Conservation (phyloP, 2,888 invertebrate species). For the Macaria notata region DNA sequence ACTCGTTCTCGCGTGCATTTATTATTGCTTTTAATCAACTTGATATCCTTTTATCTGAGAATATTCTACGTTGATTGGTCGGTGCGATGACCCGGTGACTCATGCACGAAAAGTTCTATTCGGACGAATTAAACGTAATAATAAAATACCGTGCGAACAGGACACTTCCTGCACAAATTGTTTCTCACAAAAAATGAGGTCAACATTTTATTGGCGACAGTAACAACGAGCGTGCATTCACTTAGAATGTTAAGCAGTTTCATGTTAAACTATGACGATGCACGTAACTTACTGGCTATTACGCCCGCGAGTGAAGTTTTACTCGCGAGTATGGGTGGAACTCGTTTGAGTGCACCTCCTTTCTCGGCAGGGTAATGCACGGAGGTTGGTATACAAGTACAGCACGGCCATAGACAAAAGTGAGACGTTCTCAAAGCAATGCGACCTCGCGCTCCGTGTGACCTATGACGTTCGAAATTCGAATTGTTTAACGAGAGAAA, state of each 20-base stretch:
- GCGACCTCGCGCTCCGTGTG: constrained; percentile 62
- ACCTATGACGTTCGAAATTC: constrained; percentile 62
- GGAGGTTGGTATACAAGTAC: constrained; percentile 49
- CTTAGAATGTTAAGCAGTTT: constrained; percentile 78
- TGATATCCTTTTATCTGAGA: constrained; percentile 73
- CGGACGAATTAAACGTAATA: constrained; percentile 28
- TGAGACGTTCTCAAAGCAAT: constrained; percentile 65
- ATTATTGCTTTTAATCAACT: constrained; percentile 77
- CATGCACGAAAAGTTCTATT: constrained; percentile 36
- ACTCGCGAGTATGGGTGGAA: constrained; percentile 19
- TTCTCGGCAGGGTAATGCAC: constrained; percentile 47
- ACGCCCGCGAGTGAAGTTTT: constrained; percentile 36
- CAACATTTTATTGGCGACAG: constrained; percentile 71
- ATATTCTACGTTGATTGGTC: constrained; percentile 42
- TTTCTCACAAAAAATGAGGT: constrained; percentile 69
- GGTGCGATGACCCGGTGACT: constrained; percentile 66
- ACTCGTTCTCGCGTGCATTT: constrained; percentile 63
- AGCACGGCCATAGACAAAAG: constrained; percentile 63
- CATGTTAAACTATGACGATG: constrained; percentile 62
- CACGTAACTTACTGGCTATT: constrained; percentile 37
- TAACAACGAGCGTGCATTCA: constrained; percentile 57
- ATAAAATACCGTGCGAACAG: constrained; percentile 60
- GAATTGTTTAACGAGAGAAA: constrained; percentile 61
- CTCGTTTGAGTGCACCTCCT: constrained; percentile 26
- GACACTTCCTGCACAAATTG: constrained; percentile 62